Evolutionary conservation across 2,113 vertebrate genomes (phyloP), one percentile per base, ranked within the genome.

Genomic region (Echinops telfairi): DNA sequence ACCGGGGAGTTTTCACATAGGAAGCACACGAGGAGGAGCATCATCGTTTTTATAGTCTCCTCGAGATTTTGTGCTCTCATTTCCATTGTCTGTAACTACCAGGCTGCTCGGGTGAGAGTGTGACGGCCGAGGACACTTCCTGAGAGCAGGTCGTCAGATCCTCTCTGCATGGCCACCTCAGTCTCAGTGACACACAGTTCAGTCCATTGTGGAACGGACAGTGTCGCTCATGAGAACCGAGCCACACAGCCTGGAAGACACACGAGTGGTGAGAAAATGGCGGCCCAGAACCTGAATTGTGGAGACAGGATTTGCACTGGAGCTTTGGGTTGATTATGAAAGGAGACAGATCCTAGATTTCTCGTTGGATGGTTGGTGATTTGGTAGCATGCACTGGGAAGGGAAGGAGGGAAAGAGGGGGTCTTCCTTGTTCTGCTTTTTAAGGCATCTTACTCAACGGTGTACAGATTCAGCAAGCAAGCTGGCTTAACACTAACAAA

Each of bases 1-100:
- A 71, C 98, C 99, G 91, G 99, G 99, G 93, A 99, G 98, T 94
- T 99, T 99, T 94, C 99, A 98, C 97, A 99, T 99, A 98, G 99
- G 99, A 89, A 99, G 99, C 81, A 99, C 99, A 85, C 99, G 99
- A 60, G 99, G 99, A 53, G 99, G 99, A 22, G 99, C 97, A 66
- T 99, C 98, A 94, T 99, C 99, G 97, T 98, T 98, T 97, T 99
- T 98, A 97, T 99, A 99, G 53, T 99, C 99, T 95, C 99, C 98
- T 98, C 98, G 98, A 95, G 99, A 98, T 97, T 99, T 99, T 98
- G 99, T 99, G 97, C 98, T 99, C 96, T 99, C 99, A 90, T 99
- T 99, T 96, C 99, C 99, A 96, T 99, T 99, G 84, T 99, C 99
- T 98, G 98, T 98, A 97, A 98, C 47, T 53, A 11, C 9, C 47